Evolutionary conservation across 2,797 vertebrate species (phyloP), one percentile per base, ranked within the genome.

Genomic region (Percopsis omiscomaycus): DNA sequence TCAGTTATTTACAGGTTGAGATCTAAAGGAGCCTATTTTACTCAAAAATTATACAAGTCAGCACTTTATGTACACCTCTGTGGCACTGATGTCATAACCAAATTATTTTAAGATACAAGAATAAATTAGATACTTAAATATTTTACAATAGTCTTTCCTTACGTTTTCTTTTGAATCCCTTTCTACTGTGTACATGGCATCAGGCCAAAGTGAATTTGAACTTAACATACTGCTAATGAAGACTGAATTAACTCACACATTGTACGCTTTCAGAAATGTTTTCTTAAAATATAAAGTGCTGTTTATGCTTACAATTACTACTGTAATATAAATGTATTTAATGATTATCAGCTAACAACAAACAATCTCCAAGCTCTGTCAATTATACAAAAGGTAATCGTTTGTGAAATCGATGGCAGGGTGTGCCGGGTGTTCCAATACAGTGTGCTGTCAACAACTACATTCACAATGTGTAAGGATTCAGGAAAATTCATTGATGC

Each of bases 41-140:
- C 85, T 87, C 72, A 84, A 79, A 88, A 83, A 82, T 57, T 73
- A 48, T 86, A 82, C 79, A 88, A 84, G 78, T 84, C 78, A 89
- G 82, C 86, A 85, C 82, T 89, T 87, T 68, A 62, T 70, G 46
- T 66, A 73, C 75, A 74, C 22, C 11, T 70, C 16, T 61, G 22
- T 68, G 50, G 42, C 29, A 79, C 74, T 37, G 9, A 8, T 15
- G 6, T 27, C 53, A 32, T 22, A 22, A 22, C 4, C 29, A 30
- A 37, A 59, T 56, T 59, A 3, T 59, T 45, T n/a, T 66, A 10
- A n/a, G 55, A 66, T 69, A 59, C 4, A 15, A 62, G 29, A 61
- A 50, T n/a, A 63, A 64, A 51, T 2, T 29, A 61, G n/a, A 66
- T 27, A 61, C 16, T 48, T 42, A 46, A 12, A 30, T 1, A 45